These are phyloP conservation scores for Embiotoca jacksoni DNA, from an alignment of 2,113 vertebrate species.

Conservation along the genomic window DNA sequence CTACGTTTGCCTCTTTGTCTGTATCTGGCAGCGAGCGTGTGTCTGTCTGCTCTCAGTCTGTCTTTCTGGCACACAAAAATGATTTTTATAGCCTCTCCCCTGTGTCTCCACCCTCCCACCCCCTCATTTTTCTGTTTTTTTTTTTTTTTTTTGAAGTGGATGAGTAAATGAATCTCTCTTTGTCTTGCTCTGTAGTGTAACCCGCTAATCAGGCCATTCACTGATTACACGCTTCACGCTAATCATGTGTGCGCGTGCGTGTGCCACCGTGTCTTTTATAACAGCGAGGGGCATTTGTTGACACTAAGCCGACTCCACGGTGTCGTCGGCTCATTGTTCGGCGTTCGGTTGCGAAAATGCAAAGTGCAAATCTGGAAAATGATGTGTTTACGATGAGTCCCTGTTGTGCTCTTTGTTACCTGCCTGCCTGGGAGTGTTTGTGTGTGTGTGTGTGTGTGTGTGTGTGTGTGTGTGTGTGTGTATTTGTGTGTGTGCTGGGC, in stretches of 20 bases:
- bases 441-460: constrained; percentile 13
- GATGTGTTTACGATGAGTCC: constrained; percentile 13
- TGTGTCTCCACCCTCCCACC: constrained; percentile 44
- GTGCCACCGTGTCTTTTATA: constrained; percentile 13
- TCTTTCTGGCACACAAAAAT: constrained; percentile 62
- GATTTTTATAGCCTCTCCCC: constrained; percentile 69
- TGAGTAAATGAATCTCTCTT: constrained; percentile 72
- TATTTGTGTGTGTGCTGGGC: too few relatives aligned
- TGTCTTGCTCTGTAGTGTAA: constrained; percentile 69
- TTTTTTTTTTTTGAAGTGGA: constrained; percentile 54
- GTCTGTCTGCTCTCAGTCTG: constrained; percentile 55
- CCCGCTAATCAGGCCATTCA: constrained; percentile 76
- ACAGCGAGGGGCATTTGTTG: constrained; percentile 37
- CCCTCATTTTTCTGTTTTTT: constrained; percentile 32
- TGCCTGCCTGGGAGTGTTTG: constrained; percentile 29
- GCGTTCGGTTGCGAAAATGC: constrained; percentile 37
- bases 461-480: not conserved
- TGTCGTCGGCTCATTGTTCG: constrained; percentile 41
- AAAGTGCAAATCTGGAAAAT: constrained; percentile 24
- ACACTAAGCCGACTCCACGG: constrained; percentile 25
- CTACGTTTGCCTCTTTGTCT: constrained; percentile 54
- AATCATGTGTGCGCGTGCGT: constrained; percentile 52
- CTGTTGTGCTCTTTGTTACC: constrained; percentile 47
- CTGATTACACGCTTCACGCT: constrained; percentile 74
- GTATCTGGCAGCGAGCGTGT: constrained; percentile 45